These are phyloP conservation scores for Nesidiocoris tenuis DNA, from an alignment of 2,888 invertebrate genomes.

Conservation along the genomic window DNA sequence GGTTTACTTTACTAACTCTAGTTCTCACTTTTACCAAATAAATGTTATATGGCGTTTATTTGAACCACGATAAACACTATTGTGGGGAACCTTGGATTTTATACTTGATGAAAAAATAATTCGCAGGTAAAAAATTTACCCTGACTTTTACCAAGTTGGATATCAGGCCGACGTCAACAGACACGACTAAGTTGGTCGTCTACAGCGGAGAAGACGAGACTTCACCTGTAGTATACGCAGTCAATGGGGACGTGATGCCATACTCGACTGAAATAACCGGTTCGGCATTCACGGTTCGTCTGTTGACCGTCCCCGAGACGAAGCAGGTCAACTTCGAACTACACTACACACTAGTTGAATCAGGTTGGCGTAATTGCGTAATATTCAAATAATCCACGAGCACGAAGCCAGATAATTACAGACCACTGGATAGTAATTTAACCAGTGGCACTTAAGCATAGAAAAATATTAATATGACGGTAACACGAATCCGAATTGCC, in stretches of 20 bases:
- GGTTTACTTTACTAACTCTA: too few relatives aligned
- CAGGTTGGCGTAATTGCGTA: background rate
- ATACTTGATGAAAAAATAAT: too few relatives aligned
- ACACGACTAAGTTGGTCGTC: background rate
- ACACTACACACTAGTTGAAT: background rate
- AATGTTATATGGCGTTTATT: too few relatives aligned
- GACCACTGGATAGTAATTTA: too few relatives aligned
- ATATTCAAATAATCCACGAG: too few relatives aligned
- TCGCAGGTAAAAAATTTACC: slow-evolving; percentile 33
- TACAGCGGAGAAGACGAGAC: slow-evolving; percentile 16
- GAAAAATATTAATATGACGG: too few relatives aligned
- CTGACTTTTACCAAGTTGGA: slow-evolving; percentile 26
- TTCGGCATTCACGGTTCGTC: background rate
- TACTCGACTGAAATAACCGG: background rate
- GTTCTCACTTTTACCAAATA: too few relatives aligned
- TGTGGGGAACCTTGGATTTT: too few relatives aligned
- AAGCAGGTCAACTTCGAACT: slow-evolving; percentile 15
- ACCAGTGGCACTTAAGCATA: too few relatives aligned
- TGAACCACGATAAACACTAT: too few relatives aligned
- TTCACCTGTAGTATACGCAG: background rate
- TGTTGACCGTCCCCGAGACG: background rate
- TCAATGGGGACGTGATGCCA: slow-evolving; percentile 7
- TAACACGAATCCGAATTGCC: too few relatives aligned
- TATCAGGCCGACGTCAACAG: background rate
- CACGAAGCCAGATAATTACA: too few relatives aligned